These are phyloP conservation scores for Acomys russatus DNA, from an alignment of 2,797 vertebrate genomes.

Conservation along the genomic window DNA sequence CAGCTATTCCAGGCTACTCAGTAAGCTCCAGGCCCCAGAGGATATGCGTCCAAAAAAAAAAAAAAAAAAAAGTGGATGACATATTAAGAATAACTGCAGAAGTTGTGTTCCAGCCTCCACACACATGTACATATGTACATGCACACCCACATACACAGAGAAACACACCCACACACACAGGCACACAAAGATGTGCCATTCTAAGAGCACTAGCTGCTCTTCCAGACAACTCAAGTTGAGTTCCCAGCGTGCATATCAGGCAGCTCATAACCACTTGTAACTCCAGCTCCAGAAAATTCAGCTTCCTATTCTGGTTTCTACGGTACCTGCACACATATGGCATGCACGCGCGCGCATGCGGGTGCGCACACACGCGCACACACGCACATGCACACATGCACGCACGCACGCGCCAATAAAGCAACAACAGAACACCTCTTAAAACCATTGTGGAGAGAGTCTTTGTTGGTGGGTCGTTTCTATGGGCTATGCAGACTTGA, in stretches of 20 bases:
- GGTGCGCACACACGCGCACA: background rate
- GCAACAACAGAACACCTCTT: no score
- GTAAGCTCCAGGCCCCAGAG: background rate
- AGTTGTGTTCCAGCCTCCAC: background rate
- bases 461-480: background rate
- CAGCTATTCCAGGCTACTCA: background rate
- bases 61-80: no score
- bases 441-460: background rate
- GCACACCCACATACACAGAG: background rate
- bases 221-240: background rate
- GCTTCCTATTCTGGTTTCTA: background rate
- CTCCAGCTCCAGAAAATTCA: background rate
- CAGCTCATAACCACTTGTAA: background rate
- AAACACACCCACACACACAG: slow-evolving; percentile 59
- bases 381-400: background rate
- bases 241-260: background rate
- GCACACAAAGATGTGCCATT: background rate
- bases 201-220: background rate
- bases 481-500: background rate
- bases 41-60: background rate
- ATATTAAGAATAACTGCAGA: background rate
- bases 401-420: background rate
- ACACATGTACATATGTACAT: background rate
- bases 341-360: no score
- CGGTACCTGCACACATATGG: background rate